Evolutionary conservation across 2,797 vertebrate genomes (phyloP).

Genomic region (Otolemur crassicaudatus): DNA sequence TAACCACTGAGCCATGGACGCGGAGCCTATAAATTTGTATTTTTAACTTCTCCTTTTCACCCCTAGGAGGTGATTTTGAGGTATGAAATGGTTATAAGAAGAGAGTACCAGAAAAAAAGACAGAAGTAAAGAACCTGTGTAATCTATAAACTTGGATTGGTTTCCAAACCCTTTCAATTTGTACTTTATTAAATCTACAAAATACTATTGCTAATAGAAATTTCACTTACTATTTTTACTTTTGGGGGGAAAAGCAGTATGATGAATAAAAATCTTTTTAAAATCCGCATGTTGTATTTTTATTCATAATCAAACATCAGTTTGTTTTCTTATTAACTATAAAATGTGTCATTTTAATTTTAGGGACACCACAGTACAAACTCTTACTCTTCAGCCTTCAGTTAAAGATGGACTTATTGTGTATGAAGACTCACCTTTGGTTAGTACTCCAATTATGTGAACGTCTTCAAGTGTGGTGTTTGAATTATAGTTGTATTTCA

Average conservation of each 20-base stretch:
- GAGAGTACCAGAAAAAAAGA: not conserved
- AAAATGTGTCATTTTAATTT: constrained; percentile 64
- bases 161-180: constrained; percentile 17
- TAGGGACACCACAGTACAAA: constrained; percentile 98
- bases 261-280: not conserved
- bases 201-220: not conserved
- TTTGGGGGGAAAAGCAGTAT: not conserved
- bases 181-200: not conserved
- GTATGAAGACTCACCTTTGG: constrained; percentile 98
- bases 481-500: constrained; percentile 42
- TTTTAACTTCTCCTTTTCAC: not conserved
- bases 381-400: constrained; percentile 96
- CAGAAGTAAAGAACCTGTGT: not conserved
- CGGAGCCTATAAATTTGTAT: not conserved
- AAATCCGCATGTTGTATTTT: not conserved
- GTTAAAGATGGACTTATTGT: constrained; percentile 95
- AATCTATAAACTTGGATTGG: constrained; percentile 21
- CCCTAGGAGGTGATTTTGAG: constrained; percentile 42
- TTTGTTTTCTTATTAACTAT: constrained; percentile 57
- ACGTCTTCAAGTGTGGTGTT: not conserved
- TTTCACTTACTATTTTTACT: constrained; percentile 31
- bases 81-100: not conserved
- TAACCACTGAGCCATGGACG: too few species aligned
- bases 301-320: constrained; percentile 48
- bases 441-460: constrained; percentile 87